Percentiles rank a stretch among this genome's conserved stretches.
phyloP scores from a whole-genome alignment of 2,797 vertebrate species.

The Taeniopygia guttata region DNA sequence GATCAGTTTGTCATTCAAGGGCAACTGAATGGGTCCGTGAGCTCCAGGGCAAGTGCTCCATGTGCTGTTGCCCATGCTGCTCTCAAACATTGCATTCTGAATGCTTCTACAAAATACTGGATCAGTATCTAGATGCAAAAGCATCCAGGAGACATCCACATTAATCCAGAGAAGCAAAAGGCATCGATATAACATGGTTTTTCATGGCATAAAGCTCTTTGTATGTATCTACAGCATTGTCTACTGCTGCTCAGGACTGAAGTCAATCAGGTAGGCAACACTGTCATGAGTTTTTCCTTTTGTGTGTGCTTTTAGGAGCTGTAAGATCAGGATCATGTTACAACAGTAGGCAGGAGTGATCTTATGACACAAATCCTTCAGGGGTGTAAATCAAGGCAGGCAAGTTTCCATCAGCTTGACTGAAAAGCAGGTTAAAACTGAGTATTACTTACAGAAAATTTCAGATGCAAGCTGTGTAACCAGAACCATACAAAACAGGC shows the following conservation, averaged over 20 bases:
- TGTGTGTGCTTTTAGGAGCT: background rate
- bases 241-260: background rate
- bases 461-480: background rate
- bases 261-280: background rate
- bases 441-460: background rate
- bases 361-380: background rate
- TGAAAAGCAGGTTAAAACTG: background rate
- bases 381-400: background rate
- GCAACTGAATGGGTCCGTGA: rapidly evolving
- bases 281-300: background rate
- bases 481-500: background rate
- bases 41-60: background rate
- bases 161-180: background rate
- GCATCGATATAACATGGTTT: background rate
- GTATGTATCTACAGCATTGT: background rate
- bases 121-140: background rate
- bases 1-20: background rate
- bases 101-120: background rate
- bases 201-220: background rate
- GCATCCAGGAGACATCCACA: background rate
- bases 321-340: background rate
- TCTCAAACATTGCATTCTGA: background rate
- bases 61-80: background rate
- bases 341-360: background rate
- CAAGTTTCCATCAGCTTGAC: background rate